Evolutionary conservation across 2,113 vertebrate genomes (phyloP).

Genomic region (Electrona antarctica): DNA sequence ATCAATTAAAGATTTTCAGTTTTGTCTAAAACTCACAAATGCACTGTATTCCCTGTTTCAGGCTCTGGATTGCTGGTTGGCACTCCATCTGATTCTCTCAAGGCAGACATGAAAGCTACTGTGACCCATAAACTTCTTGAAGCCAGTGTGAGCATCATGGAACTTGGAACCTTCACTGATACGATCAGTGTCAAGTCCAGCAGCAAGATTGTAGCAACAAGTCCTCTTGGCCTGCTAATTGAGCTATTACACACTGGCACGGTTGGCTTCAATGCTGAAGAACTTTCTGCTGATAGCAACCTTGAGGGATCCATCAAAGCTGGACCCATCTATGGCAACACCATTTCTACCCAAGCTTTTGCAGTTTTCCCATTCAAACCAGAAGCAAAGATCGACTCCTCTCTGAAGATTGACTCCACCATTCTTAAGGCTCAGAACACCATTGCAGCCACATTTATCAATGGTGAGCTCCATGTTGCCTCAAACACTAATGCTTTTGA

Average conservation of each 20-base stretch:
- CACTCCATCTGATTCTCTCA: constrained; percentile 76
- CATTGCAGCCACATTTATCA: constrained; percentile 72
- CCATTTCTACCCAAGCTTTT: constrained; percentile 69
- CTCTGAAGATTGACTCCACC: constrained; percentile 82
- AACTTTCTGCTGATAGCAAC: constrained; percentile 72
- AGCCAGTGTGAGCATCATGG: constrained; percentile 75
- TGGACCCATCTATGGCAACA: constrained; percentile 77
- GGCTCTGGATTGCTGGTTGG: constrained; percentile 81
- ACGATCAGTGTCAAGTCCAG: constrained; percentile 70
- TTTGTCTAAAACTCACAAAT: background rate
- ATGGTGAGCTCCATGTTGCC: constrained; percentile 74
- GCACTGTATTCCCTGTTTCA: constrained; percentile 29
- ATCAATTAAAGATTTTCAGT: background rate
- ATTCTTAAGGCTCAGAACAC: constrained; percentile 80
- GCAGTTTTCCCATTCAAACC: constrained; percentile 68
- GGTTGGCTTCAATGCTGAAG: constrained; percentile 67
- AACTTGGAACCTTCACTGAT: constrained; percentile 68
- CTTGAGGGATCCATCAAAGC: constrained; percentile 76
- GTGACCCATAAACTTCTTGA: constrained; percentile 84
- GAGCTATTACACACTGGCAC: constrained; percentile 70
- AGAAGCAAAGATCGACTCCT: constrained; percentile 78
- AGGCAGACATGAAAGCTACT: constrained; percentile 72
- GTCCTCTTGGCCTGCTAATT: constrained; percentile 79
- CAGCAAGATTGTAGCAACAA: constrained; percentile 80
- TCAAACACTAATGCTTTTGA: constrained; percentile 84